Conservation (phyloP, 2,797 vertebrate species). For the Sebastes hubbsi region DNA sequence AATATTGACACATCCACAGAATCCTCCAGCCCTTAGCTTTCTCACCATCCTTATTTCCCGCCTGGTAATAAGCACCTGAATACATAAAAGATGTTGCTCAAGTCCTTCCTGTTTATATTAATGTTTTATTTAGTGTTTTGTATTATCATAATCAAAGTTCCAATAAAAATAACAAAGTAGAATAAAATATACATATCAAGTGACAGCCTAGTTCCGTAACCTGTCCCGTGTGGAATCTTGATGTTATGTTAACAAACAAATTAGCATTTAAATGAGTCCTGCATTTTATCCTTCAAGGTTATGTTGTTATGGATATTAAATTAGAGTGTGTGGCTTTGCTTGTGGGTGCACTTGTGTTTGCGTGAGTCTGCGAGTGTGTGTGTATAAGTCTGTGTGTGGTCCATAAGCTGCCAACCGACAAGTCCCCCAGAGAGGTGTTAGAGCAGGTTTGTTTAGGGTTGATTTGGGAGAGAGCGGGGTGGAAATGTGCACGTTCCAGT, state of each 20-base stretch:
- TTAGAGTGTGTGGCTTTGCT: conserved; percentile 79
- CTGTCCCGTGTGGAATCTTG: conserved; percentile 83
- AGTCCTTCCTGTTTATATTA: conserved; percentile 85
- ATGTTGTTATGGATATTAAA: conserved; percentile 90
- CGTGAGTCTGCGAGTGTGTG: conserved; percentile 27
- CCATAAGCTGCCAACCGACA: conserved; percentile 75
- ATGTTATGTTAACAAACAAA: conserved; percentile 91
- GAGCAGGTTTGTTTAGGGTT: conserved; percentile 77
- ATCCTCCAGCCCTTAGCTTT: conserved; percentile 25
- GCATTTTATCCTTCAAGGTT: conserved; percentile 90
- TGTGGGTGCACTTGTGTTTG: conserved; percentile 54
- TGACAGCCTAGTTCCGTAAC: conserved; percentile 85
- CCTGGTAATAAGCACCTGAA: conserved; percentile 81
- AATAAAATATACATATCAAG: conserved; percentile 90
- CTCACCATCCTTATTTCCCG: conserved; percentile 68
- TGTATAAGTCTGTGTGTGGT: conserved; percentile 70
- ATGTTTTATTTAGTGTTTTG: conserved; percentile 89
- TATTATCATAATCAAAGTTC: conserved; percentile 89
- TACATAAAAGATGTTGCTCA: conserved; percentile 82
- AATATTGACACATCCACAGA: conserved; percentile 72
- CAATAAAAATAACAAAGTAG: conserved; percentile 88
- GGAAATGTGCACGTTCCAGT: conserved; percentile 42
- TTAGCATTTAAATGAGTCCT: conserved; percentile 90
- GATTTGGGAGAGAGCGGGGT: conserved; percentile 61
- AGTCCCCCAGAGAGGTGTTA: conserved; percentile 79